Evolutionary conservation across 2,888 invertebrate species (phyloP).

Genomic region (Cerceris ruficornis): DNA sequence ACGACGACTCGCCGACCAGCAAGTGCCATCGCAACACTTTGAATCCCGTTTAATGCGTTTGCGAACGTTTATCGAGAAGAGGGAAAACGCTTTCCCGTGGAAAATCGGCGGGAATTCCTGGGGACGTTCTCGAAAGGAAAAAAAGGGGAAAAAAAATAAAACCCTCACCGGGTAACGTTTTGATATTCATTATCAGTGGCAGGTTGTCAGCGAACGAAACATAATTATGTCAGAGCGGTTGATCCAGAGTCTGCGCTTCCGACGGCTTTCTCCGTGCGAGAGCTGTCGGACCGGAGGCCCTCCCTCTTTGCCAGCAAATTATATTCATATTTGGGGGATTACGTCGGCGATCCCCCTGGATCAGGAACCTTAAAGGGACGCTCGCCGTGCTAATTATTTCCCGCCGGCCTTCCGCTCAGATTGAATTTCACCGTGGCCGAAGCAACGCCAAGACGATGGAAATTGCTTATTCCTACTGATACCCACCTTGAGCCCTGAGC

Average conservation of each 20-base stretch:
- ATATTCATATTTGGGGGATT: conserved; percentile 80
- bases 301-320: conserved; percentile 73
- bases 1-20: neutral
- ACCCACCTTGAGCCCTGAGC: conserved; percentile 1
- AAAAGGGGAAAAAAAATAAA: neutral
- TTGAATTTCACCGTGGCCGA: conserved; percentile 72
- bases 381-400: conserved; percentile 78
- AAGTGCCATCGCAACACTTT: neutral
- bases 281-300: conserved; percentile 44
- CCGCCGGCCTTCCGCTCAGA: conserved; percentile 70
- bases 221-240: conserved; percentile 61
- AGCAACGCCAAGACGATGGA: conserved; percentile 57
- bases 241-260: conserved; percentile 56
- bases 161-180: conserved; percentile 26
- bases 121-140: neutral
- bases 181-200: conserved; percentile 65
- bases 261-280: conserved; percentile 51
- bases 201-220: conserved; percentile 63
- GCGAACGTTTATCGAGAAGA: neutral
- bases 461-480: conserved; percentile 62
- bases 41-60: conserved; percentile 1
- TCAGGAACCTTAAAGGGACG: conserved; percentile 78
- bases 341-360: conserved; percentile 75
- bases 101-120: neutral
- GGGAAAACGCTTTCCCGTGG: neutral